phyloP scores from a whole-genome alignment of 2,113 vertebrate species.

The Pogona vitticeps region DNA sequence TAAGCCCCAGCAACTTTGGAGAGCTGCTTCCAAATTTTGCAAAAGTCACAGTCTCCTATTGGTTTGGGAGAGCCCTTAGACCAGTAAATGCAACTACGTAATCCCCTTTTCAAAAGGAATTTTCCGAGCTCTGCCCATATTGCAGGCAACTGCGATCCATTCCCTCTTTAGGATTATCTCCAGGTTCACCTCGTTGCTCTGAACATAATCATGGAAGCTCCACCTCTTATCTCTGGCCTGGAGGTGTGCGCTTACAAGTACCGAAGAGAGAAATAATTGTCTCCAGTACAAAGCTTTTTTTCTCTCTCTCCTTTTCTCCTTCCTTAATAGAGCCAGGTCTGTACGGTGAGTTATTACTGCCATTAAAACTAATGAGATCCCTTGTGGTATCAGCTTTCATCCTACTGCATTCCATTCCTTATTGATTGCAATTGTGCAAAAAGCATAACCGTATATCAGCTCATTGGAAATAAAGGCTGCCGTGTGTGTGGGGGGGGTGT shows the following conservation, averaged over 20 bases:
- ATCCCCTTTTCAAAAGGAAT: not conserved
- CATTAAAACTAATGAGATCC: constrained; percentile 42
- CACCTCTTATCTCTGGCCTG: not conserved
- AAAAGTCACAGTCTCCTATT: no score
- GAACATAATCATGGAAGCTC: not conserved
- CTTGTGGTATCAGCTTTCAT: constrained; percentile 24
- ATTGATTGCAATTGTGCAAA: constrained; percentile 39
- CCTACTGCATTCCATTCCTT: not conserved
- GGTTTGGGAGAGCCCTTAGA: no score
- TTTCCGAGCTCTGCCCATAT: not conserved
- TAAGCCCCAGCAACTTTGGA: no score
- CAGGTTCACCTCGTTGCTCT: not conserved
- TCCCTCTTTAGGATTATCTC: not conserved
- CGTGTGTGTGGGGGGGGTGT: not conserved
- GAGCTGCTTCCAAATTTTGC: no score
- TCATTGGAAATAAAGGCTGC: constrained; percentile 13
- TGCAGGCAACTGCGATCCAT: not conserved
- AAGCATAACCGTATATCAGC: constrained; percentile 24
- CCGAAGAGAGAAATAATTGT: constrained; percentile 3
- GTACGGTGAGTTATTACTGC: constrained; percentile 18
- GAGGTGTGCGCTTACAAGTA: not conserved
- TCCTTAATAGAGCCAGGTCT: constrained; percentile 7
- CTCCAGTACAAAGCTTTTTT: not conserved
- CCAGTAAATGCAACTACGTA: no score
- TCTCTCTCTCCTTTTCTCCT: not conserved